These are phyloP conservation scores for Oreortyx pictus DNA, from an alignment of 2,797 vertebrate genomes.

Conservation along the genomic window DNA sequence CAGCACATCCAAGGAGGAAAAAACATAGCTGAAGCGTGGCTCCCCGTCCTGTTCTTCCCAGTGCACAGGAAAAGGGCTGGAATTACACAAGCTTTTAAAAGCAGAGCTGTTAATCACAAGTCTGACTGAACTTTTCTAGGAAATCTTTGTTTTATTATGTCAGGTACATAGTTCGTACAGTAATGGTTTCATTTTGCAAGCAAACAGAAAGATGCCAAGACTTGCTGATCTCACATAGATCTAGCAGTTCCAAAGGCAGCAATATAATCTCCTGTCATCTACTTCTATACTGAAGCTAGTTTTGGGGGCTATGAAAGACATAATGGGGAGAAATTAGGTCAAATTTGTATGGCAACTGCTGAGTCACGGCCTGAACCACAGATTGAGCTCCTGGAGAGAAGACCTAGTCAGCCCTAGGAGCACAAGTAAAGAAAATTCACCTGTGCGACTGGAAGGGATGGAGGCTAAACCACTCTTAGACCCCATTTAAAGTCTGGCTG, in stretches of 20 bases:
- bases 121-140: background rate
- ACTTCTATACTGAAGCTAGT: background rate
- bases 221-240: background rate
- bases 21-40: background rate
- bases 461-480: no score
- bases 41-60: background rate
- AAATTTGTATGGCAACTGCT: no score
- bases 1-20: background rate
- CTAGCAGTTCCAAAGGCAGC: background rate
- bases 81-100: background rate
- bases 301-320: background rate
- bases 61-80: background rate
- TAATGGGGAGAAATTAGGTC: fast-evolving
- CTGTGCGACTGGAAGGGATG: no score
- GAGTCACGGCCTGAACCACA: no score
- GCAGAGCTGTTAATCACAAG: background rate
- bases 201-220: background rate
- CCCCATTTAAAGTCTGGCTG: no score
- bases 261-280: background rate
- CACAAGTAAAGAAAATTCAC: no score
- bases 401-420: no score
- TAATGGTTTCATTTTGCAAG: background rate
- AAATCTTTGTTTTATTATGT: background rate
- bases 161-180: background rate
- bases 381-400: no score